Conservation (phyloP, 2,888 invertebrate genomes). For the Spisula subtruncata region DNA sequence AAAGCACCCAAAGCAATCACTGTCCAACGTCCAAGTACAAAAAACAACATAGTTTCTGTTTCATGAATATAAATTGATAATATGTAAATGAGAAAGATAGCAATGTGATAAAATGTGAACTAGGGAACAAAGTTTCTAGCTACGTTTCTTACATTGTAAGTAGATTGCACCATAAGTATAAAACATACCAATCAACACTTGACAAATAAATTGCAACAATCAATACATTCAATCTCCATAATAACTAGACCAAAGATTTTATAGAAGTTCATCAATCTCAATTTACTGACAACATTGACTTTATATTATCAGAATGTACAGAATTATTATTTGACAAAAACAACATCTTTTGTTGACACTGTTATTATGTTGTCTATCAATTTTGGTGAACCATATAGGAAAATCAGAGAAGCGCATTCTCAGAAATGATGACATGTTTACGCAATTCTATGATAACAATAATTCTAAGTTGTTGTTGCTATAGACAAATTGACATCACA, state of each 20-base stretch:
- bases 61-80: no score
- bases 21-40: neutral
- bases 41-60: neutral
- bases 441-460: constrained; percentile 2
- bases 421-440: neutral
- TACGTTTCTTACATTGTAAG: no score
- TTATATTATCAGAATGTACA: neutral
- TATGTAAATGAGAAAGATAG: neutral
- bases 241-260: neutral
- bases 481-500: constrained; percentile 52
- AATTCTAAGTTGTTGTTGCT: constrained; percentile 38
- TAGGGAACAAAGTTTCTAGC: neutral
- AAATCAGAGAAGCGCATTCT: neutral
- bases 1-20: constrained; percentile 19
- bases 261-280: neutral
- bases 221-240: no score
- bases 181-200: neutral
- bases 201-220: neutral
- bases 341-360: neutral
- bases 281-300: neutral
- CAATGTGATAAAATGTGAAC: constrained; percentile 11
- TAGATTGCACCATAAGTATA: constrained; percentile 7
- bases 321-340: neutral
- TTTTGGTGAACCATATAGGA: no score
- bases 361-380: neutral